Evolutionary conservation across 2,113 vertebrate species (phyloP).

Genomic region (Mesitornis unicolor): DNA sequence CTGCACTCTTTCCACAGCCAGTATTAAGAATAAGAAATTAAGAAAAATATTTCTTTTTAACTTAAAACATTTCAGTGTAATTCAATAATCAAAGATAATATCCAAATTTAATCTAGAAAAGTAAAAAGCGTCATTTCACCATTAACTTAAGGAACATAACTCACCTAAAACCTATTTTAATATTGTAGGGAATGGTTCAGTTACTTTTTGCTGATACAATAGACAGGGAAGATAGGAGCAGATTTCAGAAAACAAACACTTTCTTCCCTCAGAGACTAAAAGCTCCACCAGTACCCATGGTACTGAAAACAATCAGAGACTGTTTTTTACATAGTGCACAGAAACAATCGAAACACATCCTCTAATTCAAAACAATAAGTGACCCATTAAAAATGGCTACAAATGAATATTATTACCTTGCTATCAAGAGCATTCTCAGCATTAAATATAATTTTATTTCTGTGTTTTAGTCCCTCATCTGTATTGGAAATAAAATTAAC

Average conservation of each 20-base stretch:
- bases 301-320: neutral
- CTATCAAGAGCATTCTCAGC: neutral
- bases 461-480: neutral
- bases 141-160: neutral
- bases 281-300: neutral
- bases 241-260: neutral
- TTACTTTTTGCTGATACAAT: neutral
- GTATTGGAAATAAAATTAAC: neutral
- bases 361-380: neutral
- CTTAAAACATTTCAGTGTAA: neutral
- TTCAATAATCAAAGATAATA: neutral
- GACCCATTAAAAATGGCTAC: neutral
- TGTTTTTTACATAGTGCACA: neutral
- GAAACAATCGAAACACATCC: neutral
- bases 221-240: neutral
- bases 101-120: neutral
- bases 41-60: no score
- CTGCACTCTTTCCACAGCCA: neutral
- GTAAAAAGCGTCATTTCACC: neutral
- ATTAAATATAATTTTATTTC: neutral
- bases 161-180: slow-evolving; percentile 6
- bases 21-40: neutral
- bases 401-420: neutral
- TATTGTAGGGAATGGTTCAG: neutral
- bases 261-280: neutral